phyloP scores from a whole-genome alignment of 53 echinoderm and acorn worm species.

The Arbacia lixula region DNA sequence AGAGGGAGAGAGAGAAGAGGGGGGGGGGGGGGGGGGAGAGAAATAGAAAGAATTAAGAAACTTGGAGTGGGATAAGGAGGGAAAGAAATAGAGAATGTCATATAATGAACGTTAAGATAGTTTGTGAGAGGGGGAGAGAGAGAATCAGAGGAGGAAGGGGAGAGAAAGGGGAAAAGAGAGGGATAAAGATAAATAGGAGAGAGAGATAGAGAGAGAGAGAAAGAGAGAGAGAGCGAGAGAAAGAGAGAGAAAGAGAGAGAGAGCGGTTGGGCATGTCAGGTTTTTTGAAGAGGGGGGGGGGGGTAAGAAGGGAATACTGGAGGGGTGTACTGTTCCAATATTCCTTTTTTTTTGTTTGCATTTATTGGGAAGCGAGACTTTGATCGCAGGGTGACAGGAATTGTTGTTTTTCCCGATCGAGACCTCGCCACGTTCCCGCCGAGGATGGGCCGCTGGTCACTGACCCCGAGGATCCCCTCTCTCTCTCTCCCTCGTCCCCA shows the following conservation, averaged over 20 bases:
- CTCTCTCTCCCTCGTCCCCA: slow-evolving; percentile 11
- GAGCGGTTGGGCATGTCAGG: too few species aligned
- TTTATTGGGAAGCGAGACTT: slow-evolving; percentile 34
- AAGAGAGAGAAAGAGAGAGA: not conserved
- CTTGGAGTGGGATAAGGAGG: not conserved
- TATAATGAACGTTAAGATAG: too few species aligned
- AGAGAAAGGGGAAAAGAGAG: not conserved
- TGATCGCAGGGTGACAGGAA: slow-evolving; percentile 38
- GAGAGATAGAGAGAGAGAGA: not conserved
- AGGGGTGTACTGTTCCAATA: slow-evolving; percentile 12
- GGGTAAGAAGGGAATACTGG: too few species aligned
- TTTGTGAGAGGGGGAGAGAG: not conserved
- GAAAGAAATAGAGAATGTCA: not conserved
- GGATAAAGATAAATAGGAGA: not conserved
- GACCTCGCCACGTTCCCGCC: not conserved
- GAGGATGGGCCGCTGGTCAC: slow-evolving; percentile 18
- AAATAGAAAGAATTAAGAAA: not conserved
- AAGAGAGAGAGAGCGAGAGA: not conserved
- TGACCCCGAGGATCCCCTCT: too few species aligned
- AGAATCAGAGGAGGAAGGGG: not conserved
- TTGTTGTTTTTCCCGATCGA: slow-evolving; percentile 26
- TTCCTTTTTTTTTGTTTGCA: slow-evolving; percentile 27
- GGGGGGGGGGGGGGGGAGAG: not conserved
- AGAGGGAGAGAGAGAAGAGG: not conserved
- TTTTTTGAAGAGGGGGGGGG: too few species aligned